These are phyloP conservation scores for Pterocles orientalis DNA, from an alignment of 2,113 vertebrate genomes.

Conservation along the genomic window DNA sequence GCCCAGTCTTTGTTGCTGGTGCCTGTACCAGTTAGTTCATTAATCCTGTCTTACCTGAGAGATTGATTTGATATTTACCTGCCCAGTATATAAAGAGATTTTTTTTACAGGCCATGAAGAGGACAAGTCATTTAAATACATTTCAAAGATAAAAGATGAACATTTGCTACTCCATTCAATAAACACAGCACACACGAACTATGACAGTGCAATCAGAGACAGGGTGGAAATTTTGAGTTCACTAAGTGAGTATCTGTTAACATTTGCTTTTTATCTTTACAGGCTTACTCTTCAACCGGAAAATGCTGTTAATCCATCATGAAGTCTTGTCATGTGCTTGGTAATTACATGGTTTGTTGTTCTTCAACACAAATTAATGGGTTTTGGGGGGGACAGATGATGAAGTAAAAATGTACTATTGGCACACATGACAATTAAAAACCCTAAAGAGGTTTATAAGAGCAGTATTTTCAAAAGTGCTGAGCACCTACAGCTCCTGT, in stretches of 20 bases:
- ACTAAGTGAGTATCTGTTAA: conserved; percentile 11
- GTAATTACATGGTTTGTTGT: not conserved
- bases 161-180: not conserved
- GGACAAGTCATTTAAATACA: not conserved
- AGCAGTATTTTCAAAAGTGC: not conserved
- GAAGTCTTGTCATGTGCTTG: conserved; percentile 20
- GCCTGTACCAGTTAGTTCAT: not conserved
- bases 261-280: conserved; percentile 38
- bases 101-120: not conserved
- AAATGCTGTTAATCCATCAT: conserved; percentile 65
- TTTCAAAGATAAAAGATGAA: not conserved
- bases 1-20: not conserved
- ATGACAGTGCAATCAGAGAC: conserved; percentile 8
- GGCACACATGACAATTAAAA: not conserved
- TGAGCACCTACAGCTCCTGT: not conserved
- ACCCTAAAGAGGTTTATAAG: not conserved
- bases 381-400: not conserved
- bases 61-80: not conserved
- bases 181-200: not conserved
- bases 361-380: not conserved
- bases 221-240: conserved; percentile 47
- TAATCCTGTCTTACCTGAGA: not conserved
- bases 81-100: not conserved
- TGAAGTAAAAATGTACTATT: not conserved
- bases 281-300: conserved; percentile 20